phyloP scores from a whole-genome alignment of 2,797 vertebrate species.

The Neostethus bicornis region DNA sequence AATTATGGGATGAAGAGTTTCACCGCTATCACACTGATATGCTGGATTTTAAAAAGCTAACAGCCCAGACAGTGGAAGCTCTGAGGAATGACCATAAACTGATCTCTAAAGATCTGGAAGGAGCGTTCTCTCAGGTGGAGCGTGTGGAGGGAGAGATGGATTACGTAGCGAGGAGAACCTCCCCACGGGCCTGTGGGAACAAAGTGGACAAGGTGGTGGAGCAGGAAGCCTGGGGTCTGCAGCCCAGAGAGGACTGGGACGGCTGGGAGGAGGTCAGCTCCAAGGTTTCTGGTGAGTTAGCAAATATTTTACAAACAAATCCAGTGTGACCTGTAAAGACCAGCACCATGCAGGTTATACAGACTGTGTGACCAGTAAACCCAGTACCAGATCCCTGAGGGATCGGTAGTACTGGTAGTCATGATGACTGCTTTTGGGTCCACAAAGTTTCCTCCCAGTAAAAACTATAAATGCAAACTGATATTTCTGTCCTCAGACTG shows the following conservation, averaged over 20 bases:
- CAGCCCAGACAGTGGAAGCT: conserved; percentile 81
- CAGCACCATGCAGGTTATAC: no score
- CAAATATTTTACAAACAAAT: conserved; percentile 13
- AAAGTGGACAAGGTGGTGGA: conserved; percentile 83
- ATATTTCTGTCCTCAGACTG: conserved; percentile 78
- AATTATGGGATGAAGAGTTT: conserved; percentile 90
- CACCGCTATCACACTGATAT: conserved; percentile 88
- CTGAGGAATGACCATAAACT: conserved; percentile 83
- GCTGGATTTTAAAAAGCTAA: conserved; percentile 90
- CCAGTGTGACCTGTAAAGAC: no score
- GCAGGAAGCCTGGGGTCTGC: conserved; percentile 57
- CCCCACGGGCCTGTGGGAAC: conserved; percentile 86
- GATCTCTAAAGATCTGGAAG: conserved; percentile 82
- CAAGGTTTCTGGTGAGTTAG: conserved; percentile 84
- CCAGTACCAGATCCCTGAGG: no score
- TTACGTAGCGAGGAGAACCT: conserved; percentile 87
- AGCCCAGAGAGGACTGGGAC: conserved; percentile 55
- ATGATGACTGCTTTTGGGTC: no score
- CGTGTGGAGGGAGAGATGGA: conserved; percentile 90
- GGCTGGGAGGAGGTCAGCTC: conserved; percentile 81
- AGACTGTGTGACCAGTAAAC: no score
- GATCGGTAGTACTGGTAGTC: no score
- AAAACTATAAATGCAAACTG: no score
- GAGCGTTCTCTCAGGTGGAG: conserved; percentile 79
- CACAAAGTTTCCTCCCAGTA: no score